Percentiles rank a stretch among this genome's conserved stretches.
Conservation (phyloP, 2,113 vertebrate genomes). For the Uropsilus gracilis region DNA sequence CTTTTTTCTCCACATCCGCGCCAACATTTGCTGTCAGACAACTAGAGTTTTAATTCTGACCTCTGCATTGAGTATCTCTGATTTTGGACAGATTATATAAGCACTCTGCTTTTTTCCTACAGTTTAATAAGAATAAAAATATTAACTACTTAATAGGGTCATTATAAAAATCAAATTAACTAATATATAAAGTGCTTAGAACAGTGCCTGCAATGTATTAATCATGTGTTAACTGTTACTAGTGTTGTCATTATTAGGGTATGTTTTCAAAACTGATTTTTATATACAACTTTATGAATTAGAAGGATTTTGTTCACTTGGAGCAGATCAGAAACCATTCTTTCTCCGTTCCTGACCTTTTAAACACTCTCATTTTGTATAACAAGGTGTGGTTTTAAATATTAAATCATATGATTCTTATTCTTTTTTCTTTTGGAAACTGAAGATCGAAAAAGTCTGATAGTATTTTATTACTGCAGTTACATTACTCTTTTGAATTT, state of each 20-base stretch:
- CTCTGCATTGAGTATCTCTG: not conserved
- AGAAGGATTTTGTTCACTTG: constrained; percentile 4
- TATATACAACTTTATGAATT: not conserved
- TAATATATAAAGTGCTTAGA: constrained; percentile 21
- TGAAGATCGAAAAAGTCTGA: not conserved
- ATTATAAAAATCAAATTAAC: not conserved
- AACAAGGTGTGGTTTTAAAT: constrained; percentile 31
- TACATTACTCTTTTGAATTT: constrained; percentile 2
- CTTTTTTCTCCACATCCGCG: too few relatives aligned
- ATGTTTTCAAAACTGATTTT: constrained; percentile 51
- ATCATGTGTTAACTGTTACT: constrained; percentile 12
- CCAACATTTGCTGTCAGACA: too few relatives aligned
- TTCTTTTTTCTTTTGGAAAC: not conserved
- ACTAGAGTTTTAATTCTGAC: constrained; percentile 17
- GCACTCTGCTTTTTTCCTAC: not conserved
- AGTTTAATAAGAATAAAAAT: constrained; percentile 8
- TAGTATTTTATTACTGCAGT: too few relatives aligned
- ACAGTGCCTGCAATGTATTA: not conserved
- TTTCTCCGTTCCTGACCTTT: not conserved
- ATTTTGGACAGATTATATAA: not conserved
- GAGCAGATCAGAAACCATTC: not conserved
- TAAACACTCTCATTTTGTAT: not conserved
- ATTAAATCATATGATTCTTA: constrained; percentile 24
- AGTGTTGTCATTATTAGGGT: not conserved
- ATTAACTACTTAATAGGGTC: not conserved